A percentile compares a stretch with the other conserved stretches of the same genome.
These are phyloP conservation scores for Meriones psammophilus DNA, from an alignment of 2,797 vertebrate species.

Conservation along the genomic window DNA sequence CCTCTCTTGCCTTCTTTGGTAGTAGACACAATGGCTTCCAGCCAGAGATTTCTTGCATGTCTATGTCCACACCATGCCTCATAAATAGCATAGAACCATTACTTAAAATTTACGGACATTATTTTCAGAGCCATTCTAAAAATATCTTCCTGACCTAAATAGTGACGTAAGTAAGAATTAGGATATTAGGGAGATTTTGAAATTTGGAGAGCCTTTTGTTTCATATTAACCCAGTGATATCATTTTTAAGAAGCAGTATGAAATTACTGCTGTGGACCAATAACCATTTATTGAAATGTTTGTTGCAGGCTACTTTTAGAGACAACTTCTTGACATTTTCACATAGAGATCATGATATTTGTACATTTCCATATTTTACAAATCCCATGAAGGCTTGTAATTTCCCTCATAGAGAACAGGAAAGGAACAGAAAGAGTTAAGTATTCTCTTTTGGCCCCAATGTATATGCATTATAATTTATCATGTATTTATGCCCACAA, in stretches of 20 bases:
- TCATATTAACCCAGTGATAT: background rate
- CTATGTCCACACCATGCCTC: background rate
- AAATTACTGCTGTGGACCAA: background rate
- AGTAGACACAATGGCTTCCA: background rate
- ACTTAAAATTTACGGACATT: background rate
- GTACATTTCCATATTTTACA: slow-evolving; percentile 28
- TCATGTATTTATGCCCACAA: background rate
- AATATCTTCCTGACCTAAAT: background rate
- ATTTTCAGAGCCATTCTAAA: slow-evolving; percentile 47
- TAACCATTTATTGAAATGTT: slow-evolving; percentile 21
- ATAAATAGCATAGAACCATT: slow-evolving; percentile 5
- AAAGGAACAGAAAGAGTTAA: slow-evolving; percentile 58
- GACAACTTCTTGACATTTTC: slow-evolving; percentile 17
- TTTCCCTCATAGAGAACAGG: slow-evolving; percentile 33
- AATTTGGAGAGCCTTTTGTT: background rate
- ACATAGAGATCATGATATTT: slow-evolving; percentile 43
- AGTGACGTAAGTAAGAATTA: slow-evolving; percentile 35
- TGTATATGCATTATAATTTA: slow-evolving; percentile 36
- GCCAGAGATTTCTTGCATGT: background rate
- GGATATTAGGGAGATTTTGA: slow-evolving; percentile 10
- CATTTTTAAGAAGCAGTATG: slow-evolving; percentile 28
- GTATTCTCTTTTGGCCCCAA: background rate
- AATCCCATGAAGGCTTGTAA: slow-evolving; percentile 18
- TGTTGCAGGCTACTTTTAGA: slow-evolving; percentile 31
- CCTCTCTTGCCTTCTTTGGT: background rate